Conservation (phyloP, 2,888 invertebrate genomes). For the Candidula unifasciata region DNA sequence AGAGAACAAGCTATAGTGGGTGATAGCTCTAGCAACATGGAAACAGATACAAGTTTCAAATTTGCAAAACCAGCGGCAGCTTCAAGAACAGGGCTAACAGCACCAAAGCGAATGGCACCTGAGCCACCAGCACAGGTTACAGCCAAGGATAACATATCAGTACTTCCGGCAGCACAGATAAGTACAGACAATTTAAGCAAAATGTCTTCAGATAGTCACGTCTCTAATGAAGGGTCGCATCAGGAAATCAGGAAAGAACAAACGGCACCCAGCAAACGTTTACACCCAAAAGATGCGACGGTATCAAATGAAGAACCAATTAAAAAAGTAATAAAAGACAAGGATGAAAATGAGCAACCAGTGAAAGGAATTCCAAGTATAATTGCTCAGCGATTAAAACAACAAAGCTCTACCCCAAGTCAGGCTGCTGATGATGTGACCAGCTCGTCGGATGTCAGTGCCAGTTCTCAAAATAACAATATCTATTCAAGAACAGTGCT, state of each 20-base stretch:
- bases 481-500: slow-evolving; percentile 4
- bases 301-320: background rate
- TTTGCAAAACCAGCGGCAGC: background rate
- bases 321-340: background rate
- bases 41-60: background rate
- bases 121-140: background rate
- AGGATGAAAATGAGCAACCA: slow-evolving; percentile 45
- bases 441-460: background rate
- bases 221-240: background rate
- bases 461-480: background rate
- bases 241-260: background rate
- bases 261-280: background rate
- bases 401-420: slow-evolving; percentile 47
- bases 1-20: background rate
- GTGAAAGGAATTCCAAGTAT: slow-evolving; percentile 64
- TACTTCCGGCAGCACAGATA: background rate
- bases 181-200: background rate
- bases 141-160: background rate
- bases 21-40: background rate
- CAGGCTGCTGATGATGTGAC: slow-evolving; percentile 22
- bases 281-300: background rate
- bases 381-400: slow-evolving; percentile 60
- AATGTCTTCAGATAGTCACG: background rate
- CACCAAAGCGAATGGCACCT: slow-evolving; percentile 2
- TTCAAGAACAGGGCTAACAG: background rate